phyloP scores from a whole-genome alignment of 2,888 invertebrate genomes.

The Meloe dianella region DNA sequence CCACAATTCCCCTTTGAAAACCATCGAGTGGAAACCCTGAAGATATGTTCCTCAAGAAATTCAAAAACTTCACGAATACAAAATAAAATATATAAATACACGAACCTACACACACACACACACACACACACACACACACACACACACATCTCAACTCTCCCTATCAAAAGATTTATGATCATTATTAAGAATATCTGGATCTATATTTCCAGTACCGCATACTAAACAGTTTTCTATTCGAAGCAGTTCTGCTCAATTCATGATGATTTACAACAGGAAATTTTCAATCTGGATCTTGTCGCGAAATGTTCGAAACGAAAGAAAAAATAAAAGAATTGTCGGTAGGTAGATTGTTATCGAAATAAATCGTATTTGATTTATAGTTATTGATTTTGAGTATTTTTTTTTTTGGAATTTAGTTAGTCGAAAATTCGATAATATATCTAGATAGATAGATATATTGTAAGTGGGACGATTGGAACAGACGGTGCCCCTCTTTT shows the following conservation, averaged over 20 bases:
- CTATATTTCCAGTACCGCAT: constrained; percentile 37
- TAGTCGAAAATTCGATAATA: not conserved
- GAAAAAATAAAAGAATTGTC: not conserved
- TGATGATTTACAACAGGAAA: constrained; percentile 27
- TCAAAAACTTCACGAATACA: not conserved
- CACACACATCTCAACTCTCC: not conserved
- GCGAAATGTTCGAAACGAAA: not conserved
- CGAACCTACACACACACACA: not conserved
- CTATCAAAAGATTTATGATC: constrained; percentile 44
- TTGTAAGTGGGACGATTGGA: not conserved
- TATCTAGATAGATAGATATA: not conserved
- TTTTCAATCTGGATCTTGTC: constrained; percentile 23
- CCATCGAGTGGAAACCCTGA: constrained; percentile 19
- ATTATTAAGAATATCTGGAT: constrained; percentile 50
- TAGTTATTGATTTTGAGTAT: not conserved
- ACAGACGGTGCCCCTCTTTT: not conserved
- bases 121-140: not conserved
- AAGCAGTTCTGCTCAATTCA: constrained; percentile 30
- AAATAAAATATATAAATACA: too few relatives aligned
- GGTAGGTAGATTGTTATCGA: constrained; percentile 6
- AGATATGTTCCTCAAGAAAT: not conserved
- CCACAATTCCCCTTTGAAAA: constrained; percentile 34
- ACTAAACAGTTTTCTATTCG: constrained; percentile 44
- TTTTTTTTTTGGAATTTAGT: not conserved
- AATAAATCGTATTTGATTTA: not conserved